These are phyloP conservation scores for Triplophysa bombifrons DNA, from an alignment of 2,797 vertebrate species.

Conservation along the genomic window DNA sequence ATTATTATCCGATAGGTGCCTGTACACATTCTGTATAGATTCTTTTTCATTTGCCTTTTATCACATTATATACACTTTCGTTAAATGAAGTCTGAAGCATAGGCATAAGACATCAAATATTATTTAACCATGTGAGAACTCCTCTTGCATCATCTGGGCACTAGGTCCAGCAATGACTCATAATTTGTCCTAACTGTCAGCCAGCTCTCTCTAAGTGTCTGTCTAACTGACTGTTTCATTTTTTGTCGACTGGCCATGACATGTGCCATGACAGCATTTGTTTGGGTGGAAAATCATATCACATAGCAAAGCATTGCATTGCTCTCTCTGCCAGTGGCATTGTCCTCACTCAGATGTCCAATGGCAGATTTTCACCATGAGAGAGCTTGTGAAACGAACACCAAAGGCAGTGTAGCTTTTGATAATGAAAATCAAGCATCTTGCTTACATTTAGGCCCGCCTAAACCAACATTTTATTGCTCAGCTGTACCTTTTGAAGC, in stretches of 20 bases:
- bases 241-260: conserved; percentile 55
- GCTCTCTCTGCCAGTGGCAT: conserved; percentile 43
- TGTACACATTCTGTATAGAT: not conserved
- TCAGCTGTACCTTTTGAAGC: not conserved
- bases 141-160: conserved; percentile 6
- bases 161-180: conserved; percentile 7
- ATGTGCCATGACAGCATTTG: conserved; percentile 65
- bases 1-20: not conserved
- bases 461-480: not conserved
- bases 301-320: conserved; percentile 38
- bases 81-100: not conserved
- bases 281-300: conserved; percentile 65
- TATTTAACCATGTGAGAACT: not conserved
- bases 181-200: not conserved
- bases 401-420: not conserved
- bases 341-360: conserved; percentile 25
- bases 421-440: not conserved
- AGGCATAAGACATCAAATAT: not conserved
- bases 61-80: no score
- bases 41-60: no score
- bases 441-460: not conserved
- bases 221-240: not conserved
- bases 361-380: conserved; percentile 19
- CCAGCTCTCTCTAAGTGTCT: conserved; percentile 10
- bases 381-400: conserved; percentile 14